Base-by-base conservation (phyloP, 2,888 invertebrate genomes). In the Nineta flava region DNA sequence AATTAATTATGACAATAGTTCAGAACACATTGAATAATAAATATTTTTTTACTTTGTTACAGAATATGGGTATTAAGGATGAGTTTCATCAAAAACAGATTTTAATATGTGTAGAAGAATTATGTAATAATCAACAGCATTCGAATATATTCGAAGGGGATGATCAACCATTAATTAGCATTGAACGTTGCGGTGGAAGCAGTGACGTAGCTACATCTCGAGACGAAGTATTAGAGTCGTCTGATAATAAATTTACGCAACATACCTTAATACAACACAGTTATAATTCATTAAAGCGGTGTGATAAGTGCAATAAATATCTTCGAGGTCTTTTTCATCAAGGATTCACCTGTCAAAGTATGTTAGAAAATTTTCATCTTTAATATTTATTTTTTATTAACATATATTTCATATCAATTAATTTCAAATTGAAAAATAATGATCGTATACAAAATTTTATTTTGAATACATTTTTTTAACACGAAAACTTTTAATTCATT, bases 41-140 rank as follows among this genome's bases (percentile, higher is more conserved):
- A 26, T 26, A 6, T 26, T 26, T 3, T 26, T 26, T 6, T 26
- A 26, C 7, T 26, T 26, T 26, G 26, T 26, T 26, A 7, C 66
- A 84, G 83, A 77, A 74, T 61, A 79, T 83, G 78, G 83, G 83
- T 55, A 79, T 84, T 59, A 77, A 78, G 61, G 82, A 83, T 67
- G 79, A 79, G 55, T 82, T 79, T 60, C 82, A 83, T 63, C 80
- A 82, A 60, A 76, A 74, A 60, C 75, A 80, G 48, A 76, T 84
- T 57, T 65, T 83, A 55, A 72, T 75, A 42, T 78, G 81, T 62
- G 74, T 83, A 55, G 77, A 78, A 60, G 82, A 83, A 61, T 67
- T 84, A 50, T 72, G 74, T 55, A 62, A 60, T 40, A 46, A 40
- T 15, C 49, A 50, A 46, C 51, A 62, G 21, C 48, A 16, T n/a